phyloP scores from a whole-genome alignment of 1,140 invertebrate genomes.

The Ylistrum balloti region DNA sequence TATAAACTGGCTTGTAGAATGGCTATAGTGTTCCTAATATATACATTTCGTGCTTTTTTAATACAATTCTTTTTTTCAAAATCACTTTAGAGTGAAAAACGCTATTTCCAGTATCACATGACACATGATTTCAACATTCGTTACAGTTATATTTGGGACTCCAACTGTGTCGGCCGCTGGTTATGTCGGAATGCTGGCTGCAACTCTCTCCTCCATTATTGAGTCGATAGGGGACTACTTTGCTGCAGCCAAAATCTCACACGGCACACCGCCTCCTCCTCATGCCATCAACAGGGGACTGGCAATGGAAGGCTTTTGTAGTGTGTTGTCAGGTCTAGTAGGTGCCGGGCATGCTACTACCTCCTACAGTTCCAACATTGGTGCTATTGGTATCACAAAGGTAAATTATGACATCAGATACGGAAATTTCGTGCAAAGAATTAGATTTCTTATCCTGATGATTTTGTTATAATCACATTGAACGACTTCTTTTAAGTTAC shows the following conservation, averaged over 20 bases:
- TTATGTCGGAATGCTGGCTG: slow-evolving; percentile 92
- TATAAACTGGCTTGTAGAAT: too few relatives aligned
- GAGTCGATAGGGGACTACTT: slow-evolving; percentile 95
- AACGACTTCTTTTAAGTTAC: too few relatives aligned
- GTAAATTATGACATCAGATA: too few relatives aligned
- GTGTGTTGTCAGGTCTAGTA: slow-evolving; percentile 91
- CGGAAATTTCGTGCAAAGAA: too few relatives aligned
- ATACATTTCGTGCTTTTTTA: too few relatives aligned
- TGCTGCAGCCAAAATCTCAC: slow-evolving; percentile 91
- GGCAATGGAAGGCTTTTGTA: slow-evolving; percentile 92
- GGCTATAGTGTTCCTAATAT: too few relatives aligned
- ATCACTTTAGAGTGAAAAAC: too few relatives aligned
- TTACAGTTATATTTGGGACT: slow-evolving; percentile 83
- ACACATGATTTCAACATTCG: too few relatives aligned
- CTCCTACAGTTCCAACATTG: slow-evolving; percentile 92
- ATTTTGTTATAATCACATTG: too few relatives aligned
- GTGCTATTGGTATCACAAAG: slow-evolving; percentile 89
- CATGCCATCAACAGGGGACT: slow-evolving; percentile 89
- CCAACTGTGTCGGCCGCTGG: slow-evolving; percentile 89
- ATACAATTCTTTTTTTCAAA: too few relatives aligned
- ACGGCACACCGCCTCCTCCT: slow-evolving; percentile 90
- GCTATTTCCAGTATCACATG: too few relatives aligned
- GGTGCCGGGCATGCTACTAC: slow-evolving; percentile 92
- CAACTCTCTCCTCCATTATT: slow-evolving; percentile 91
- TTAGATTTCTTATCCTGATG: too few relatives aligned